Base-by-base conservation (phyloP, 2,888 invertebrate species). In the Xestoiulus laeticollis region DNA sequence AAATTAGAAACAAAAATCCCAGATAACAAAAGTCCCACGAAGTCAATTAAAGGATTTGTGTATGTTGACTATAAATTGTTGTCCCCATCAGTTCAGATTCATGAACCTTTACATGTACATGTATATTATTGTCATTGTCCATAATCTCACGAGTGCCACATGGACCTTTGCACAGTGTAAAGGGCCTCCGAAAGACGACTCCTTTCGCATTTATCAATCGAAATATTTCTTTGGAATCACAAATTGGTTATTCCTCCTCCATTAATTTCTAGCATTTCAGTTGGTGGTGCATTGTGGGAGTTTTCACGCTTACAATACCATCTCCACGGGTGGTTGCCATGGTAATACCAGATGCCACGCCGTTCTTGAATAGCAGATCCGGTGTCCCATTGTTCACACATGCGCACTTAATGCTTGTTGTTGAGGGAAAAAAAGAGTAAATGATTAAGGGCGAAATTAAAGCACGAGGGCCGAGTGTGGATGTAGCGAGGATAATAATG, bases 371-470 rank as follows among this genome's bases (percentile, higher is more conserved):
- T 59, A n/a, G 53, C n/a, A n/a, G 53, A 59, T 59, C 53, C 53
- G 53, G 53, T 59, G 53, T 59, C 53, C 53, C 53, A 59, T 59
- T 59, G 53, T 59, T 59, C 53, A 59, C 53, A 59, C 53, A 59
- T 59, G 53, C 53, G 53, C 53, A 59, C 53, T 59, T 22, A 59
- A 59, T 59, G 53, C 53, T 59, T 6, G 53, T n/a, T 48, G 48
- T 19, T 48, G 48, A 8, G 8, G 48, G 38, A 38, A 38, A 38
- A 38, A 82, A 83, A 16, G 33, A 30, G 83, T 33, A 26, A 83
- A 83, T 83, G 14, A 83, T 82, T 82, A 33, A 30, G 83, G n/a
- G 83, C 33, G 32, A 83, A 83, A 83, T 83, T 83, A 83, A 83
- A 83, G 83, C 30, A 83, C 33, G 22, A 38, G 22, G 85, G 30